A percentile compares a stretch with the other conserved stretches of the same genome.
phyloP scores from a whole-genome alignment of 2,113 vertebrate species.

The Trogon melanurus region DNA sequence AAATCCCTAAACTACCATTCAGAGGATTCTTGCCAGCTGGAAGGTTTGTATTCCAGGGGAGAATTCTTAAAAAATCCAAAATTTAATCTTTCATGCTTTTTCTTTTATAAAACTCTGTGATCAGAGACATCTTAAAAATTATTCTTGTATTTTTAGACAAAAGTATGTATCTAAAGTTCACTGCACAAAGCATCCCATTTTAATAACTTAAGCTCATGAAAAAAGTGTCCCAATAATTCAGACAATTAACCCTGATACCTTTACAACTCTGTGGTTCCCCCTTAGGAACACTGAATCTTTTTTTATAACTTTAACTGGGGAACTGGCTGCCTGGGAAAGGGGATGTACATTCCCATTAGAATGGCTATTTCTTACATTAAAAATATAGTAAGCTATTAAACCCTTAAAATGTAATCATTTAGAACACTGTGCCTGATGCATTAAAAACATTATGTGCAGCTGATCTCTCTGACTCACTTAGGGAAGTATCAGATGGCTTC shows the following conservation, averaged over 20 bases:
- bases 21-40: neutral
- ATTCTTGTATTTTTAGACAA: neutral
- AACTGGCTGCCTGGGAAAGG: neutral
- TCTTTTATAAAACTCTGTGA: neutral
- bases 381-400: slow-evolving; percentile 41
- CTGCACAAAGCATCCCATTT: slow-evolving; percentile 5
- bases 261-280: neutral
- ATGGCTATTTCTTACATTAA: slow-evolving; percentile 22
- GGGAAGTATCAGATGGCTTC: neutral
- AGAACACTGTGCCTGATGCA: slow-evolving; percentile 11
- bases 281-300: slow-evolving; percentile 25
- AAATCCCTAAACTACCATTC: neutral
- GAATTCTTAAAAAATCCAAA: neutral
- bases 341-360: neutral
- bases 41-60: neutral
- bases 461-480: neutral
- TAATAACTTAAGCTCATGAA: slow-evolving; percentile 39
- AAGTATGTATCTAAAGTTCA: neutral
- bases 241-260: slow-evolving; percentile 46
- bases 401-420: slow-evolving; percentile 7
- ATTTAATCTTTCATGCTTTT: neutral
- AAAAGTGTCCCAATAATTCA: slow-evolving; percentile 40
- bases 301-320: neutral
- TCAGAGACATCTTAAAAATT: neutral
- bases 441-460: neutral